Conservation (phyloP, 2,113 vertebrate genomes). For the Phycodurus eques region DNA sequence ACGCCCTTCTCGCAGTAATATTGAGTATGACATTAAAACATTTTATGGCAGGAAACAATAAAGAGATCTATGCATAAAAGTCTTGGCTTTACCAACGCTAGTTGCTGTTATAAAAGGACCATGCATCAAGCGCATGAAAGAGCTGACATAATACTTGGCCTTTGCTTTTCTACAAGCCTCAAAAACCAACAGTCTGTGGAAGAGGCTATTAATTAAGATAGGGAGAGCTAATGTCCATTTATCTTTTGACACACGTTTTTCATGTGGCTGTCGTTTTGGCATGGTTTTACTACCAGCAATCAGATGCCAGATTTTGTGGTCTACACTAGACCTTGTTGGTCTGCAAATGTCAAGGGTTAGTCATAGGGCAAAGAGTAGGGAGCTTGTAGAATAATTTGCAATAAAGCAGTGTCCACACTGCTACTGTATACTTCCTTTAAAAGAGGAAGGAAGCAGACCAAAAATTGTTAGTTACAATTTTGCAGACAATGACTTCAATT, state of each 20-base stretch:
- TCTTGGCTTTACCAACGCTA: constrained; percentile 19
- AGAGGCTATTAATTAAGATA: constrained; percentile 47
- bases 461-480: constrained; percentile 52
- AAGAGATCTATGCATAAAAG: constrained; percentile 31
- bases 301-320: constrained; percentile 38
- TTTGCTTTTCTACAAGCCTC: constrained; percentile 18
- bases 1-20: constrained; percentile 40
- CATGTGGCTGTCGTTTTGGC: constrained; percentile 42
- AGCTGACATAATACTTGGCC: constrained; percentile 41
- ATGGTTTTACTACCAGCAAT: constrained; percentile 28
- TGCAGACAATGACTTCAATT: constrained; percentile 12
- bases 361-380: not conserved
- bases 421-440: constrained; percentile 6
- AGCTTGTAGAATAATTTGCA: constrained; percentile 4
- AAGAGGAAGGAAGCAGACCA: constrained; percentile 35
- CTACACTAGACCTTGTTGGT: constrained; percentile 25
- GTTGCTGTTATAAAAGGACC: constrained; percentile 41
- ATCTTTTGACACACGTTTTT: constrained; percentile 38
- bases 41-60: constrained; percentile 52
- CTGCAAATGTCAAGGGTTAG: constrained; percentile 22
- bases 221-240: constrained; percentile 39
- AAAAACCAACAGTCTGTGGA: constrained; percentile 41
- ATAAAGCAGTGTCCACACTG: not conserved
- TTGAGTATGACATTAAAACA: constrained; percentile 47
- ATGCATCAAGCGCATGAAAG: constrained; percentile 38